Percentiles rank a stretch among this genome's conserved stretches.
Evolutionary conservation across 2,888 invertebrate genomes (phyloP).

Genomic region (Nysson spinosus): DNA sequence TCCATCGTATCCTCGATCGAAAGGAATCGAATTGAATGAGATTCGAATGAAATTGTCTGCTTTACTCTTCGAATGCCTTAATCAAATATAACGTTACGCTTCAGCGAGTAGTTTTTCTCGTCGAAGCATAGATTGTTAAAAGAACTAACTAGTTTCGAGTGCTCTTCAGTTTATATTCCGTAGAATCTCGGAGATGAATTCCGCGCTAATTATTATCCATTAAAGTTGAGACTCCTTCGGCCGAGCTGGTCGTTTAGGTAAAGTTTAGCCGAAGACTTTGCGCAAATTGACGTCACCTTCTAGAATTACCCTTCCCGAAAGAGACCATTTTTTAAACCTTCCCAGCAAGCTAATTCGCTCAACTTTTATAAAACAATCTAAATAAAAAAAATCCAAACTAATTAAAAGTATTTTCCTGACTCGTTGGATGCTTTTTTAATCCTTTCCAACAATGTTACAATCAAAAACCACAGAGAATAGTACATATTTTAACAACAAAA

Average conservation of each 20-base stretch:
- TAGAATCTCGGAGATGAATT: slow-evolving; percentile 13
- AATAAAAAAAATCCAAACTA: too few species aligned
- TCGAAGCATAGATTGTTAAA: neutral
- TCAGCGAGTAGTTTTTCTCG: slow-evolving; percentile 6
- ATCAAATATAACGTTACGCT: slow-evolving; percentile 1
- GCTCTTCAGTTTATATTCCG: slow-evolving; percentile 10
- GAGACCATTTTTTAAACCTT: too few species aligned
- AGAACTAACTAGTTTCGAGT: slow-evolving; percentile 14
- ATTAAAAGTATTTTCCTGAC: too few species aligned
- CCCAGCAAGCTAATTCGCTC: too few species aligned
- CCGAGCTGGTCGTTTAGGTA: slow-evolving; percentile 1
- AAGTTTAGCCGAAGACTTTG: slow-evolving; percentile 16
- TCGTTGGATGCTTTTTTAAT: too few species aligned
- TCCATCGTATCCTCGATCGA: too few species aligned
- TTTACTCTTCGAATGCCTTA: neutral
- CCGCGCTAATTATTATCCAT: slow-evolving; percentile 33
- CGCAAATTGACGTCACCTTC: too few species aligned
- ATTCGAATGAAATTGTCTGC: neutral
- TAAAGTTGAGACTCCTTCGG: slow-evolving; percentile 10
- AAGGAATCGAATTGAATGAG: neutral
- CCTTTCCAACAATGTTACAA: too few species aligned
- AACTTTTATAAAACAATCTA: too few species aligned
- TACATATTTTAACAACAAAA: too few species aligned
- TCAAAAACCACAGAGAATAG: too few species aligned
- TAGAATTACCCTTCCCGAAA: too few species aligned